These are phyloP conservation scores for Meloidogyne chitwoodi DNA, from an alignment of 1,140 invertebrate species.

Conservation along the genomic window DNA sequence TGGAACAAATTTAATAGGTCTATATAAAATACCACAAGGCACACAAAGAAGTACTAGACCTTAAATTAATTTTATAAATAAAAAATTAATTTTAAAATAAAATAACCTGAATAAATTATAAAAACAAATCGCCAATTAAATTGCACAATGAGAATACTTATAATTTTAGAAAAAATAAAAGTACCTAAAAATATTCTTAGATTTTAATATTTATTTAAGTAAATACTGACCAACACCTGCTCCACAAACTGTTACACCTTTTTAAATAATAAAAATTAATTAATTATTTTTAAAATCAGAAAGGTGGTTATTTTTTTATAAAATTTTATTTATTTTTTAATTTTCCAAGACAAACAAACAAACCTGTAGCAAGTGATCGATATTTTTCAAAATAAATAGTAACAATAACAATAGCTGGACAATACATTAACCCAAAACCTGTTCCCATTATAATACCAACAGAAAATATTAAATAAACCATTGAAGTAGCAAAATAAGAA, in stretches of 20 bases:
- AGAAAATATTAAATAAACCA: slow-evolving; percentile 80
- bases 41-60: slow-evolving; percentile 66
- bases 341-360: not conserved
- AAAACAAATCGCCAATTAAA: slow-evolving; percentile 67
- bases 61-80: no score
- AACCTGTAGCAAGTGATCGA: slow-evolving; percentile 39
- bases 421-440: slow-evolving; percentile 82
- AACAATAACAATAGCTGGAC: slow-evolving; percentile 78
- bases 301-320: not conserved
- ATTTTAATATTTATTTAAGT: not conserved
- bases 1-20: slow-evolving; percentile 65
- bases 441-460: slow-evolving; percentile 73
- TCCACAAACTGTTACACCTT: slow-evolving; percentile 69
- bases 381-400: slow-evolving; percentile 85
- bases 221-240: slow-evolving; percentile 71
- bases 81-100: slow-evolving; percentile 6
- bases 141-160: slow-evolving; percentile 60
- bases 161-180: slow-evolving; percentile 69
- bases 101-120: slow-evolving; percentile 71
- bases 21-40: slow-evolving; percentile 77
- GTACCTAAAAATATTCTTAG: slow-evolving; percentile 62
- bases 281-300: not conserved
- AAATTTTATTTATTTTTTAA: no score
- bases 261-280: slow-evolving; percentile 23
- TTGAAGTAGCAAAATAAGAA: slow-evolving; percentile 50